Percentiles rank a stretch among this genome's conserved stretches.
Conservation (phyloP, 2,797 vertebrate species). For the Australoheros facetus region DNA sequence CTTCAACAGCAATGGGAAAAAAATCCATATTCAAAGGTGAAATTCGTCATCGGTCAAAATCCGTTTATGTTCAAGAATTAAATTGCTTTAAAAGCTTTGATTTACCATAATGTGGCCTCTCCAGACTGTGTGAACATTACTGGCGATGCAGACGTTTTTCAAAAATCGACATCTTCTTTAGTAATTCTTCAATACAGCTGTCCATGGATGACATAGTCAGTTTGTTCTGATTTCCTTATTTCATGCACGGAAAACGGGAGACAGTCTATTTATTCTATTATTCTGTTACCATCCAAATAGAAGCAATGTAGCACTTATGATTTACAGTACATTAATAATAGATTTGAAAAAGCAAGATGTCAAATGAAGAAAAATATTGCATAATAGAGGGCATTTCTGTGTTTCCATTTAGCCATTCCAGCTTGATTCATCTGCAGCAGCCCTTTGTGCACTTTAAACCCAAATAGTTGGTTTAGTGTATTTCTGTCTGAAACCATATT, state of each 20-base stretch:
- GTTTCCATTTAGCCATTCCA: conserved; percentile 42
- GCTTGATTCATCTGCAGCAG: conserved; percentile 46
- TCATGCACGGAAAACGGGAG: conserved; percentile 21
- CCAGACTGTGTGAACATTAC: neutral
- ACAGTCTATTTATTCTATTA: conserved; percentile 32
- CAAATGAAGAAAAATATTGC: conserved; percentile 38
- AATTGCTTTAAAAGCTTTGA: neutral
- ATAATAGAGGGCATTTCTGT: conserved; percentile 22
- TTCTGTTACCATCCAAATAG: conserved; percentile 8
- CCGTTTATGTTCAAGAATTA: neutral
- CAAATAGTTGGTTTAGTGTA: conserved; percentile 55
- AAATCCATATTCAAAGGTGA: neutral
- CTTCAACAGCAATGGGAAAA: neutral
- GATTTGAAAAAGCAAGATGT: conserved; percentile 46
- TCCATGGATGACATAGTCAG: neutral
- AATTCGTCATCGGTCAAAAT: neutral
- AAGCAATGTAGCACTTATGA: conserved; percentile 5
- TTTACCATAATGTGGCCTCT: neutral
- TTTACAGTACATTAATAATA: conserved; percentile 36
- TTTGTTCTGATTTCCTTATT: conserved; percentile 21
- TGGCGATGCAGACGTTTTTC: neutral
- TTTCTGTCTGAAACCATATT: conserved; percentile 60
- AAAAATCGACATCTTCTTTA: neutral
- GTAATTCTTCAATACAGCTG: neutral
- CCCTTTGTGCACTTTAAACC: conserved; percentile 52